A percentile compares a stretch with the other conserved stretches of the same genome.
Conservation (phyloP, 2,797 vertebrate genomes). For the Gorsachius magnificus region DNA sequence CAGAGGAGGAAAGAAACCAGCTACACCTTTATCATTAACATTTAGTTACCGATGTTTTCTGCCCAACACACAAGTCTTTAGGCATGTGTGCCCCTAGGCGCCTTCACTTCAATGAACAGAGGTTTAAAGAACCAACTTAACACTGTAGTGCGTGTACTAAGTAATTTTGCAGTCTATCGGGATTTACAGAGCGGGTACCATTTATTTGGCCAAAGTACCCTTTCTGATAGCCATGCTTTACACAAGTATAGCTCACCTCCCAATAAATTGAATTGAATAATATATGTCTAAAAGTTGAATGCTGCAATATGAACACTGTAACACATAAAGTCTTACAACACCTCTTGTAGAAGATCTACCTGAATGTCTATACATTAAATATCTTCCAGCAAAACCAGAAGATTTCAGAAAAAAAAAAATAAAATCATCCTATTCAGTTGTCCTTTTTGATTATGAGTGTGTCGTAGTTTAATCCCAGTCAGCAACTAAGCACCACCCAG, state of each 20-base stretch:
- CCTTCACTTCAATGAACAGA: background rate
- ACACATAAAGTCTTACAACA: rapidly evolving
- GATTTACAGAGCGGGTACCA: background rate
- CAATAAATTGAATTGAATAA: background rate
- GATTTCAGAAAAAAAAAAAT: background rate
- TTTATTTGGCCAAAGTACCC: background rate
- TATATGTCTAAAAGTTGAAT: background rate
- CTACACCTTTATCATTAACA: background rate
- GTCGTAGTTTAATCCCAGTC: too few relatives aligned
- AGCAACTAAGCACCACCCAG: too few relatives aligned
- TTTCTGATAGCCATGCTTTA: background rate
- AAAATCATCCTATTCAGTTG: background rate
- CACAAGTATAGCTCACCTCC: background rate
- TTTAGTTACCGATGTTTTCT: background rate
- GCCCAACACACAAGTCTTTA: background rate
- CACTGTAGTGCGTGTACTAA: background rate
- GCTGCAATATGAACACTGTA: background rate
- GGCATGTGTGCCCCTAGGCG: background rate
- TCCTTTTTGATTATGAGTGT: background rate
- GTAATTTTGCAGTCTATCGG: background rate
- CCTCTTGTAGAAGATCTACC: background rate
- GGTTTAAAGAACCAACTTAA: background rate
- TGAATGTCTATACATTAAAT: background rate
- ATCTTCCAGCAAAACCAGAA: background rate
- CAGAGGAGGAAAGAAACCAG: background rate